phyloP scores from a whole-genome alignment of 2,113 vertebrate genomes.

The Alligator mississippiensis region DNA sequence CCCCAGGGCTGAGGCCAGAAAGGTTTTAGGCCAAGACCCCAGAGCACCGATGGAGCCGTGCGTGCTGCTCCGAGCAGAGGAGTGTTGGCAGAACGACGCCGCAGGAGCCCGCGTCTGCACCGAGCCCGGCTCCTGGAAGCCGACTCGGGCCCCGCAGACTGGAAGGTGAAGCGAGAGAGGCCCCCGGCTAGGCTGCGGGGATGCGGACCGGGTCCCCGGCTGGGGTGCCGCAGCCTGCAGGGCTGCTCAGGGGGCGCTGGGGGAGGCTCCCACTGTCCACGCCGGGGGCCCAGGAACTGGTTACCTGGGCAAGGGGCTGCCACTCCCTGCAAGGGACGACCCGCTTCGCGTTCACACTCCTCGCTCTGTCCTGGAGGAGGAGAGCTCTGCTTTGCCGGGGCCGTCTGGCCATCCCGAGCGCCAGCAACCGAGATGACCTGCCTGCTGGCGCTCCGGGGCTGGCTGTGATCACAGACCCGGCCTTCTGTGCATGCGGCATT shows the following conservation, averaged over 20 bases:
- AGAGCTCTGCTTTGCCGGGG: not conserved
- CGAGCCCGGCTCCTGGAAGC: fast-evolving
- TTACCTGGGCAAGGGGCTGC: too few species aligned
- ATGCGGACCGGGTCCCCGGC: fast-evolving
- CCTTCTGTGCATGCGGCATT: too few species aligned
- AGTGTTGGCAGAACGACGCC: not conserved
- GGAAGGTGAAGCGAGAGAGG: not conserved
- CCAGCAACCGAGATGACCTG: too few species aligned
- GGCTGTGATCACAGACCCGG: too few species aligned
- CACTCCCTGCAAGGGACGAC: not conserved
- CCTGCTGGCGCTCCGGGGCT: too few species aligned
- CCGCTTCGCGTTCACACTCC: not conserved
- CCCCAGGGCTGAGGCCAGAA: fast-evolving
- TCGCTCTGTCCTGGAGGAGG: not conserved
- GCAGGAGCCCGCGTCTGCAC: not conserved
- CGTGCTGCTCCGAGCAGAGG: not conserved
- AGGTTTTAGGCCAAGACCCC: fast-evolving
- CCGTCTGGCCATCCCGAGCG: not conserved
- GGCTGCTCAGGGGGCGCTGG: too few species aligned
- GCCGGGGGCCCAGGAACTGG: too few species aligned
- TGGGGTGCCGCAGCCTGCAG: too few species aligned
- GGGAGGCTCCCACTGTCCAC: too few species aligned
- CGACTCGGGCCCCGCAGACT: fast-evolving
- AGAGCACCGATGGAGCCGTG: fast-evolving
- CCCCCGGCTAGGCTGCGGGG: not conserved